Percentiles rank a stretch among this genome's conserved stretches.
Conservation (phyloP, 1,140 invertebrate genomes). For the Vanessa atalanta region DNA sequence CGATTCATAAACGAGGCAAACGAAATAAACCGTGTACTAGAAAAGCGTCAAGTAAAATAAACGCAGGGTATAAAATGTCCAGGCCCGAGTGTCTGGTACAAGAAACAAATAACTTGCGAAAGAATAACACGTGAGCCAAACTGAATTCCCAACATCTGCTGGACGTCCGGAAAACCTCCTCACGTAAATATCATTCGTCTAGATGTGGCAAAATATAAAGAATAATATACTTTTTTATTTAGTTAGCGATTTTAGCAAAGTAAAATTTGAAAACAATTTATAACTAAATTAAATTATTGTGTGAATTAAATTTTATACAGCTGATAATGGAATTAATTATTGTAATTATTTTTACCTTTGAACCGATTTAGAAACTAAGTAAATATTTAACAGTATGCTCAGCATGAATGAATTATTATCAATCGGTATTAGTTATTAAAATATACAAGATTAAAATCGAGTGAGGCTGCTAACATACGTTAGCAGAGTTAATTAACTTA, state of each 20-base stretch:
- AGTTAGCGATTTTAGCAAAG: neutral
- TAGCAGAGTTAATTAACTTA: too few relatives aligned
- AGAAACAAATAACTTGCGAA: slow-evolving; percentile 64
- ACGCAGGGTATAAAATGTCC: slow-evolving; percentile 38
- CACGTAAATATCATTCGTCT: slow-evolving; percentile 29
- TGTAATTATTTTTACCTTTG: too few relatives aligned
- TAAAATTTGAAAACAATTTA: neutral
- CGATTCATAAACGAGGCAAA: slow-evolving; percentile 10
- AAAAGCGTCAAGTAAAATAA: slow-evolving; percentile 35
- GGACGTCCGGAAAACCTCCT: slow-evolving; percentile 42
- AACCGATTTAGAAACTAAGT: too few relatives aligned
- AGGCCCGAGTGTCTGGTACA: slow-evolving; percentile 40
- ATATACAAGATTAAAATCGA: too few relatives aligned
- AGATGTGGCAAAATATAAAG: slow-evolving; percentile 30
- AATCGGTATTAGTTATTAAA: too few relatives aligned
- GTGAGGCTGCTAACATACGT: too few relatives aligned
- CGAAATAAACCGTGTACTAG: slow-evolving; percentile 12
- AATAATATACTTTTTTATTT: neutral
- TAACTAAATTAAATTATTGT: too few relatives aligned
- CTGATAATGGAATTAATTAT: too few relatives aligned
- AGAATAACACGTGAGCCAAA: slow-evolving; percentile 67
- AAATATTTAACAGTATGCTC: too few relatives aligned
- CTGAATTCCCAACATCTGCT: slow-evolving; percentile 70
- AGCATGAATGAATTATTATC: too few relatives aligned
- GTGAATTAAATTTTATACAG: too few relatives aligned